Evolutionary conservation across 2,797 vertebrate genomes (phyloP).

Genomic region (Botia almorhae): DNA sequence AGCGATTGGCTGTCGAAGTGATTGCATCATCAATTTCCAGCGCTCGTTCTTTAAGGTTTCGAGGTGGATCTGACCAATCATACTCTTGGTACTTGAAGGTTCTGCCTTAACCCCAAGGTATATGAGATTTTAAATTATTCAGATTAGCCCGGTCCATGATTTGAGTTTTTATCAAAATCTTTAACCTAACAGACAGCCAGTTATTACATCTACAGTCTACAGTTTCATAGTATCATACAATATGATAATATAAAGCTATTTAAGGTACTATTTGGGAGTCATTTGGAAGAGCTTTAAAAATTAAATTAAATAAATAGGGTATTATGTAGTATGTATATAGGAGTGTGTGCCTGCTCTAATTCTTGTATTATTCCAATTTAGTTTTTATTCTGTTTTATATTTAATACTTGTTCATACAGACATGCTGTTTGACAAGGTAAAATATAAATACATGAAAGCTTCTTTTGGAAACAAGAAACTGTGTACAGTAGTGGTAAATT

Average conservation of each 20-base stretch:
- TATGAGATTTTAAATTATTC: conserved; percentile 69
- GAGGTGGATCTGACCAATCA: conserved; percentile 75
- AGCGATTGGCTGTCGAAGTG: conserved; percentile 70
- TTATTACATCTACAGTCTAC: neutral
- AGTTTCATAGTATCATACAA: no score
- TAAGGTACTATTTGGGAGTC: no score
- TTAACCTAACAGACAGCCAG: conserved; percentile 72
- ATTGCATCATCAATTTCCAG: conserved; percentile 78
- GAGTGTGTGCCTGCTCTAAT: neutral
- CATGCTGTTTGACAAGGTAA: neutral
- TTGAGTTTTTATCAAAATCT: conserved; percentile 80
- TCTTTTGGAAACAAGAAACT: conserved; percentile 24
- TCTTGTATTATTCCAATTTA: neutral
- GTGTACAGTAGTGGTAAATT: conserved; percentile 68
- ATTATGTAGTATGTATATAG: no score
- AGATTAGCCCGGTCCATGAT: conserved; percentile 70
- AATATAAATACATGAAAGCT: no score
- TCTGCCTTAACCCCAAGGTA: conserved; percentile 73
- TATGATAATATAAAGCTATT: no score
- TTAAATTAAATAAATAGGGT: no score
- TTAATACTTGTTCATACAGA: conserved; percentile 13
- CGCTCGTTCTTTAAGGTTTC: conserved; percentile 73
- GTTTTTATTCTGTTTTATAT: neutral
- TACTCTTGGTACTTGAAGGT: conserved; percentile 67
- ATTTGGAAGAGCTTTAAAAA: no score